These are phyloP conservation scores for Ridgeia piscesae DNA, from an alignment of 1,140 invertebrate genomes.

Conservation along the genomic window DNA sequence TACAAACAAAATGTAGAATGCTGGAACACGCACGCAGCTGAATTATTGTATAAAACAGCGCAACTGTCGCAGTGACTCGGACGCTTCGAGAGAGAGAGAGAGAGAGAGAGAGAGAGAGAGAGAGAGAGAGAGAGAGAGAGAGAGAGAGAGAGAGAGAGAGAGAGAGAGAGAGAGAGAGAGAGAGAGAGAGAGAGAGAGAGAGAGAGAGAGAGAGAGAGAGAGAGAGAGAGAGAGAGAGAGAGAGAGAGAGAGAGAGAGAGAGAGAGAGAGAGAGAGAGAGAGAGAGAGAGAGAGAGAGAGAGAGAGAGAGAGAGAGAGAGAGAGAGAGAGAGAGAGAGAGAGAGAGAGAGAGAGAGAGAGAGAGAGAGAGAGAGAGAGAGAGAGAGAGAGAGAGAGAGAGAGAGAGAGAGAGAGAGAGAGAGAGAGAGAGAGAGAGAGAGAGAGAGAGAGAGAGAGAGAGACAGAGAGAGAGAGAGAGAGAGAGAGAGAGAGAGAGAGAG, in stretches of 20 bases:
- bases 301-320: conserved; percentile 19
- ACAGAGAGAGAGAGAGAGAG: conserved; percentile 17
- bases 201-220: conserved; percentile 14
- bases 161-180: conserved; percentile 8
- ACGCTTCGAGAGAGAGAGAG: background rate
- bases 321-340: conserved; percentile 17
- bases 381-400: conserved; percentile 24
- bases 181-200: conserved; percentile 17
- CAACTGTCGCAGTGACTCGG: background rate
- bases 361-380: conserved; percentile 16
- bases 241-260: too few relatives aligned
- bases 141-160: conserved; percentile 12
- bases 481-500: conserved; percentile 8
- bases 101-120: conserved; percentile 18
- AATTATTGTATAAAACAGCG: too few relatives aligned
- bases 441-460: conserved; percentile 9
- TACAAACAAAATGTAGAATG: background rate
- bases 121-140: conserved; percentile 15
- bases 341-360: conserved; percentile 5
- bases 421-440: conserved; percentile 25
- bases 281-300: conserved; percentile 18
- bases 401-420: conserved; percentile 25
- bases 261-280: background rate
- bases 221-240: conserved; percentile 17
- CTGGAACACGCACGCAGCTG: too few relatives aligned